Base-by-base conservation (phyloP, 1,140 invertebrate genomes). In the Aphaenogaster floridana region DNA sequence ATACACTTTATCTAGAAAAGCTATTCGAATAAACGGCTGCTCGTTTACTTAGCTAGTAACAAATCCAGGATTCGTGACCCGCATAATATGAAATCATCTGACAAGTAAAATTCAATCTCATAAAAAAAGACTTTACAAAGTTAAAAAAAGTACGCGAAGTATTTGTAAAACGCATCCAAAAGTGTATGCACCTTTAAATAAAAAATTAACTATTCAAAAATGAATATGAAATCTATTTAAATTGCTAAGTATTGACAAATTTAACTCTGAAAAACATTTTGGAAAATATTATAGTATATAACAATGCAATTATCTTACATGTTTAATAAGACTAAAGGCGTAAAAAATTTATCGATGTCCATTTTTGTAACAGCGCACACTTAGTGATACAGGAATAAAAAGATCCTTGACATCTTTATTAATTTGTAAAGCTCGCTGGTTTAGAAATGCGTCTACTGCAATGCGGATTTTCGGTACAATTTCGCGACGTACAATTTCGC, bases 401-500 rank as follows among this genome's bases (percentile, higher is more conserved):
- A 28, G 57, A 69, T 13, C 2, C n/a, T 54, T 39, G 50, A 71
- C 5, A 3, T 52, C 48, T 50, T 6, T 21, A 42, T 52, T 80
- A 80, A 54, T 69, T 13, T 48, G 13, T n/a, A 39, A 68, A 68
- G 13, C 45, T 68, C 63, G n/a, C 0, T 11, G 15, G 2, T 39
- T 79, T 64, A 64, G 5, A 48, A 77, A 11, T 6, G 6, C 21
- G 42, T 69, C 6, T 48, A 45, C 78, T 42, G 78, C 78, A 81
- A 81, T 81, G 78, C 78, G 78, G 78, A 81, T 69, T 71, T 81
- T 81, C 61, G 57, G n/a, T 42, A 48, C 63, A 54, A 52, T 59
- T 76, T 76, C 71, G 50, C 9, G n/a, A 11, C 57, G 6, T 45
- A n/a, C 57, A 61, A 28, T 81, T 69, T 69, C 34, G 13, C 39